These are phyloP conservation scores for Morone saxatilis DNA, from an alignment of 2,113 vertebrate genomes.

Conservation along the genomic window DNA sequence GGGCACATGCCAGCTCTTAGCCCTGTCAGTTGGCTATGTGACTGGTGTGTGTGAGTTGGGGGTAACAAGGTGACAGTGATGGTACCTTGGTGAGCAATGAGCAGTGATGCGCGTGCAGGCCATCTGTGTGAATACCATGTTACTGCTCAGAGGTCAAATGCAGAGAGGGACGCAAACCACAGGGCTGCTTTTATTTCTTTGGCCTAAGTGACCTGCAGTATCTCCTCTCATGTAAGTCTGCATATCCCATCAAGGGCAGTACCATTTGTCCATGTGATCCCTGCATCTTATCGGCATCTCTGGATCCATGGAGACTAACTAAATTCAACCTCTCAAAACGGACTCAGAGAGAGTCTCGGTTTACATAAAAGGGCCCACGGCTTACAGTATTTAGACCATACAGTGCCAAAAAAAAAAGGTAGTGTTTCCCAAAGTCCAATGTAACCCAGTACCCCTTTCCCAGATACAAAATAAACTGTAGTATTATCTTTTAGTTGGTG, in stretches of 20 bases:
- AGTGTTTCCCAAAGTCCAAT: conserved; percentile 26
- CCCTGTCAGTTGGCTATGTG: conserved; percentile 56
- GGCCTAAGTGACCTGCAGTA: conserved; percentile 50
- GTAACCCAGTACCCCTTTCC: conserved; percentile 10
- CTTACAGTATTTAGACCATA: conserved; percentile 35
- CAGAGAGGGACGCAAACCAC: conserved; percentile 54
- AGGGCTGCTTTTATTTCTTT: conserved; percentile 62
- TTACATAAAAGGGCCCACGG: conserved; percentile 43
- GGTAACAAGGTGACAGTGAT: conserved; percentile 74
- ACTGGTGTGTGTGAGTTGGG: conserved; percentile 64
- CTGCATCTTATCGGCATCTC: conserved; percentile 53
- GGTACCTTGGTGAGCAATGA: conserved; percentile 77
- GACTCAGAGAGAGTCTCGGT: conserved; percentile 56
- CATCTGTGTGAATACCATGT: conserved; percentile 76
- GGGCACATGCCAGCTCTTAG: conserved; percentile 52
- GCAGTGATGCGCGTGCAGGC: conserved; percentile 73
- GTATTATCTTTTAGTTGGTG: conserved; percentile 5
- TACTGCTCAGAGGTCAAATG: conserved; percentile 76
- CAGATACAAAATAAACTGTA: neutral
- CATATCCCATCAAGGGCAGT: conserved; percentile 21
- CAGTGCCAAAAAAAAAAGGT: conserved; percentile 4
- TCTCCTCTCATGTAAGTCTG: conserved; percentile 43
- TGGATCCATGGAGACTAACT: conserved; percentile 53
- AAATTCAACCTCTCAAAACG: conserved; percentile 53
- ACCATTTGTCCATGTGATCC: conserved; percentile 52